Evolutionary conservation across 2,113 vertebrate species (phyloP), one percentile per base, ranked within the genome.

Genomic region (Dasyornis broadbenti): DNA sequence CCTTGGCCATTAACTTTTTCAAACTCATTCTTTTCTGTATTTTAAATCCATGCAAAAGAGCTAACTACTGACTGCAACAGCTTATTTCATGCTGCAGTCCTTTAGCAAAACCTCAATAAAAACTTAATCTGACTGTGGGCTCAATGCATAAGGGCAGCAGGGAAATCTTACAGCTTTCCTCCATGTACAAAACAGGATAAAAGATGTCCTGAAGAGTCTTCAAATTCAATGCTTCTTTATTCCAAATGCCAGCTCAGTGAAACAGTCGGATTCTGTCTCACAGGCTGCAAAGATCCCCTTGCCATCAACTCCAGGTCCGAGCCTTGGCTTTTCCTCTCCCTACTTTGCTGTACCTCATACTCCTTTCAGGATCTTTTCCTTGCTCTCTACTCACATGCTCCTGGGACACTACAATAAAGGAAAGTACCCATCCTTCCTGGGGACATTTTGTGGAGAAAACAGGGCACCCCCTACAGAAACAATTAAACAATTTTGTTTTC

Each of bases 331-430:
- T 59, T 57, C 14, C 49, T 63, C 12, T 35, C 31, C 7, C 3
- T 52, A 12, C 30, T 49, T 35, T 12, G 3, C 24, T 21, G 0
- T 13, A 21, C 2, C 10, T 21, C 1, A 4, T 40, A 31, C 3
- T 49, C 28, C 28, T 9, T 4, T 39, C 1, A 4, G 15, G 7
- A 82, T 70, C 21, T 50, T 22, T 26, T 91, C 59, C 45, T 86
- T 57, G 17, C 19, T 73, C 28, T 39, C 63, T 23, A 6, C 17
- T 66, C 28, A 70, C 19, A 5, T 1, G 0, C 1, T 37, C 47
- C 42, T 31, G 7, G 31, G 37, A 61, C 8, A 2, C 13, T 79
- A 49, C 15, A 24, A 11, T 39, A 56, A 54, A 64, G 26, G 15
- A 57, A 1, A 54, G 6, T 0, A 4, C 17, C n/a, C 37, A 50